Conservation (phyloP, 1,140 invertebrate species). For the Rhyzopertha dominica region DNA sequence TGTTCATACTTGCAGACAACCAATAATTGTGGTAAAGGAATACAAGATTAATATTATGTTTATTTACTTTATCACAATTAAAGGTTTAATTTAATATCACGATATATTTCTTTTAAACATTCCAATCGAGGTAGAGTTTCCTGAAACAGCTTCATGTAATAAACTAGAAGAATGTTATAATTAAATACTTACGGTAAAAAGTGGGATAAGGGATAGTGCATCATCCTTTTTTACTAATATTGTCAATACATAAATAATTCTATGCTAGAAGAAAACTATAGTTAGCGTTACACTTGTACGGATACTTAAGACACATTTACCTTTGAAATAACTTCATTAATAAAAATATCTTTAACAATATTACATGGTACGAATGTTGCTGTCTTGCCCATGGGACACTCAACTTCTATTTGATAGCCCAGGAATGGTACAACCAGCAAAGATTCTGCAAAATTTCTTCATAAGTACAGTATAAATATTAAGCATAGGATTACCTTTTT, state of each 20-base stretch:
- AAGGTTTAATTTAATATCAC: constrained; percentile 8
- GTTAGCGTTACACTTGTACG: neutral
- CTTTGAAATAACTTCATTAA: constrained; percentile 57
- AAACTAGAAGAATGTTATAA: constrained; percentile 12
- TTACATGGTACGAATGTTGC: constrained; percentile 50
- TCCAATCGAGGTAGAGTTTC: constrained; percentile 23
- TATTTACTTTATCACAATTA: too few relatives aligned
- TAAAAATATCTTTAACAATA: constrained; percentile 52
- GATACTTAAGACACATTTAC: constrained; percentile 37
- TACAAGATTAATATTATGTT: too few relatives aligned
- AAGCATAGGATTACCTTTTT: too few relatives aligned
- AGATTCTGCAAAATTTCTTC: constrained; percentile 45
- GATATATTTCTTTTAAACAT: constrained; percentile 29
- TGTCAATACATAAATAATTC: constrained; percentile 45
- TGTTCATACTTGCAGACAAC: too few relatives aligned
- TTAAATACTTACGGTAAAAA: constrained; percentile 37
- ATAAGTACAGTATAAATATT: constrained; percentile 4
- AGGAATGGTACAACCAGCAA: constrained; percentile 51
- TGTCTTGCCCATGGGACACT: constrained; percentile 42
- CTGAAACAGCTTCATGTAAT: constrained; percentile 21
- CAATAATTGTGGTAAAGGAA: too few relatives aligned
- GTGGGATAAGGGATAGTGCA: constrained; percentile 30
- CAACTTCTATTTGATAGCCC: constrained; percentile 49
- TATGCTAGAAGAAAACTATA: constrained; percentile 38
- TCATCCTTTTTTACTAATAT: constrained; percentile 39